Base-by-base conservation (phyloP, 2,113 vertebrate genomes). In the Corythoichthys haematopterus region DNA sequence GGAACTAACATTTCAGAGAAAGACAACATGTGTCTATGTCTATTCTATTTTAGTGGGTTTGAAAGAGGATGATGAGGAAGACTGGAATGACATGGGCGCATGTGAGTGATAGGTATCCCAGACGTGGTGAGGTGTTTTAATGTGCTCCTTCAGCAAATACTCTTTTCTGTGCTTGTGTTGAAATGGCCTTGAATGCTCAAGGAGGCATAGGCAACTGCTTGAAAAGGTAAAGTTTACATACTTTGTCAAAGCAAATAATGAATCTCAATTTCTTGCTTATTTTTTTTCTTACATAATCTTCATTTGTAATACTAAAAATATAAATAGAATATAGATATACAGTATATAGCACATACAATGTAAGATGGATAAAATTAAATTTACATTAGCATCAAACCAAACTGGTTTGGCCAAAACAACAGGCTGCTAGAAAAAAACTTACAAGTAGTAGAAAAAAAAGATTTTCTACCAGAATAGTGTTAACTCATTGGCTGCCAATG, bases 121-220 rank as follows among this genome's bases (percentile, higher is more conserved):
- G 2, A 53, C 16, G 20, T 53, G 20, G 8, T 8, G 9, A 8
- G 1, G 65, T 58, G 51, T 63, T 15, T 50, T 7, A 37, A 35
- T 40, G 57, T 57, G 66, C 40, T 78, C 72, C 67, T 74, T 75
- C 73, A 79, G 74, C 55, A 75, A 33, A 20, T 14, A 50, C 14
- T 16, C 1, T 15, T 37, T 57, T 53, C 33, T 13, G 65, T 33
- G 64, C 36, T 3, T 72, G 69, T 67, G 65, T 64, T 13, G 58
- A 70, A 47, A 15, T 82, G 79, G 78, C 78, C 81, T 68, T 38
- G 6, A 3, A 69, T 69, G 82, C 74, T 84, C 75, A 78, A 65
- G 74, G 45, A 67, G 65, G 69, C 75, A 68, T 57, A 65, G 77
- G 77, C 81, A 86, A 85, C 82, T 61, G 72, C 77, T 81, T 10